phyloP scores from a whole-genome alignment of 2,888 invertebrate genomes.

The Limnephilus auricula region DNA sequence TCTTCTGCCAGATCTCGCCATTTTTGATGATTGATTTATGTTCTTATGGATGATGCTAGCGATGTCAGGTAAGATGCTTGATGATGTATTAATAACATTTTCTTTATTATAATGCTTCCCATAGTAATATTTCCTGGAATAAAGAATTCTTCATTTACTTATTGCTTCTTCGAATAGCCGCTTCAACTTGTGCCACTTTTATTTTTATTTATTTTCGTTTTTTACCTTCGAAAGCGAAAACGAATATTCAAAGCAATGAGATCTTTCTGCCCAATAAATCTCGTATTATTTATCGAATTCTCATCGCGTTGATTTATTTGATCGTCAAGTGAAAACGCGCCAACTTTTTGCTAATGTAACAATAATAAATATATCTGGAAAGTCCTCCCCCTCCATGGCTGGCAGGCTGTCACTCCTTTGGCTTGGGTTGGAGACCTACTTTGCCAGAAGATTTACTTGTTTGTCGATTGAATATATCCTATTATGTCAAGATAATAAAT shows the following conservation, averaged over 20 bases:
- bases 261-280: not conserved
- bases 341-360: not conserved
- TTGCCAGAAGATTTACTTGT: not conserved
- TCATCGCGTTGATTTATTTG: not conserved
- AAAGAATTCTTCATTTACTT: not conserved
- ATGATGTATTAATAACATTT: not conserved
- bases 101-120: not conserved
- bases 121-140: not conserved
- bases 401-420: no score
- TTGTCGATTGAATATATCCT: conserved; percentile 27
- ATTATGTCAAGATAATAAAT: conserved; percentile 1
- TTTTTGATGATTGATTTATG: not conserved
- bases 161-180: not conserved
- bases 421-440: conserved; percentile 2
- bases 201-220: not conserved
- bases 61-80: not conserved
- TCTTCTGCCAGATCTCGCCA: conserved; percentile 34
- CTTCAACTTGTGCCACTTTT: not conserved
- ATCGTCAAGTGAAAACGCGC: not conserved
- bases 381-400: not conserved
- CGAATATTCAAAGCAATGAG: not conserved
- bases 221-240: not conserved
- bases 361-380: not conserved
- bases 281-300: not conserved
- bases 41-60: not conserved